Evolutionary conservation across 2,113 vertebrate genomes (phyloP), one percentile per base, ranked within the genome.

Genomic region (Periophthalmodon schlosseri): DNA sequence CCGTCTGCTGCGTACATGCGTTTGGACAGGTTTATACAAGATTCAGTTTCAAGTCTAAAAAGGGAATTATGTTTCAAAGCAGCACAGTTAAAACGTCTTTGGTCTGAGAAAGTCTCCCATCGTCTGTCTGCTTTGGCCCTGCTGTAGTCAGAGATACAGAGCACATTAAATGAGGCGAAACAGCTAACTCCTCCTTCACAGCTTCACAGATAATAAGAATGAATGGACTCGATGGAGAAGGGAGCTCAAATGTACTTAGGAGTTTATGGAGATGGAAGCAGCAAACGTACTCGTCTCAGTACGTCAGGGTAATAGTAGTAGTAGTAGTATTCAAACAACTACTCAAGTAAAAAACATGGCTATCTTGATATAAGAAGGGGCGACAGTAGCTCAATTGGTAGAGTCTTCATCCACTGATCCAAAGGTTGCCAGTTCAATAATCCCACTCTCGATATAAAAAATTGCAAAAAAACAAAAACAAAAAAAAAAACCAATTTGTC

Each of bases 151-250:
- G 78, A 63, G 84, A 91, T 84, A 82, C 68, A 72, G 69, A 81
- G 71, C 71, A 76, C 74, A 82, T 86, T 82, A 90, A 91, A 88
- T 89, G 86, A 87, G 83, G 63, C 75, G 73, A 90, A 90, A 88
- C 72, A 84, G 20, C 81, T 68, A 52, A 50, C 76, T 56, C 80
- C 83, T 79, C 81, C 83, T 76, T 74, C 81, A 84, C 33, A 44
- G 84, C 68, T 74, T 85, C 81, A 87, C 82, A 76, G 83, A 89
- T 88, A n/a, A 81, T 82, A 9, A n/a, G 18, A 54, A 54, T 91
- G 68, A 73, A 84, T 58, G 21, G 50, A 54, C 52, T 24, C 8
- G 2, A 50, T 16, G 20, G 10, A 21, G 20, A 20, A 56, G 7
- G 20, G 16, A 56, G 52, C 1, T 56, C 5, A n/a, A 56, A 20